Evolutionary conservation across 64 coral and sea anemone genomes (phyloP).

Genomic region (Porites australiensis): DNA sequence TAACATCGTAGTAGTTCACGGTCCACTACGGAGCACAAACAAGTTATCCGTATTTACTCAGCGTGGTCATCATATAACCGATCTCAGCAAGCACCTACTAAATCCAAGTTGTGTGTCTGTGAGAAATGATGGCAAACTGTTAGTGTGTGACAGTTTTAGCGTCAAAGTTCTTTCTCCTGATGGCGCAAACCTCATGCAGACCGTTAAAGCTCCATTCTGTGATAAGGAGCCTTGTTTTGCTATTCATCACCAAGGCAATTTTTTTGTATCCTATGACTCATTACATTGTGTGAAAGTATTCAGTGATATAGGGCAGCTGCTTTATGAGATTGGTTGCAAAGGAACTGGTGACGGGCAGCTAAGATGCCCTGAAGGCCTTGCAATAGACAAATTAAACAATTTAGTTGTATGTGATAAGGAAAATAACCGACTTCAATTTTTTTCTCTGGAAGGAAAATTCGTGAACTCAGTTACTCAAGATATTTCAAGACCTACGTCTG

Average conservation of each 20-base stretch:
- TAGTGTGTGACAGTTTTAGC: not conserved
- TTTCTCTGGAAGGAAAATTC: slow-evolving; percentile 37
- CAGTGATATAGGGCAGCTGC: not conserved
- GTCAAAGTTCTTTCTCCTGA: not conserved
- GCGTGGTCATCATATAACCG: slow-evolving; percentile 2
- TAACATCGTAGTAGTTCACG: slow-evolving; percentile 19
- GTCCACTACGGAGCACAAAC: not conserved
- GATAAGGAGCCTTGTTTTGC: not conserved
- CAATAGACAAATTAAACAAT: not conserved
- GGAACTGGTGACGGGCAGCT: slow-evolving; percentile 13
- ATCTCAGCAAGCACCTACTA: not conserved
- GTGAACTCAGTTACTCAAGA: not conserved
- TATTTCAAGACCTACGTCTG: not conserved
- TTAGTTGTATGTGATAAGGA: slow-evolving; percentile 10
- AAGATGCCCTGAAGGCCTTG: not conserved
- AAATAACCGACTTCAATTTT: slow-evolving; percentile 33
- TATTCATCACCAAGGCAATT: not conserved
- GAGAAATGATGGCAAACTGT: not conserved
- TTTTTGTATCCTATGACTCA: not conserved
- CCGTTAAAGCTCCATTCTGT: not conserved
- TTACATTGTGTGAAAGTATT: slow-evolving; percentile 29
- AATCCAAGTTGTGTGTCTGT: not conserved
- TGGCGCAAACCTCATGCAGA: not conserved
- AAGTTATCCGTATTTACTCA: slow-evolving; percentile 18
- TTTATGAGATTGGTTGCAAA: slow-evolving; percentile 6